A percentile compares a stretch with the other conserved stretches of the same genome.
Conservation (phyloP, 2,888 invertebrate species). For the Cosmia pyralina region DNA sequence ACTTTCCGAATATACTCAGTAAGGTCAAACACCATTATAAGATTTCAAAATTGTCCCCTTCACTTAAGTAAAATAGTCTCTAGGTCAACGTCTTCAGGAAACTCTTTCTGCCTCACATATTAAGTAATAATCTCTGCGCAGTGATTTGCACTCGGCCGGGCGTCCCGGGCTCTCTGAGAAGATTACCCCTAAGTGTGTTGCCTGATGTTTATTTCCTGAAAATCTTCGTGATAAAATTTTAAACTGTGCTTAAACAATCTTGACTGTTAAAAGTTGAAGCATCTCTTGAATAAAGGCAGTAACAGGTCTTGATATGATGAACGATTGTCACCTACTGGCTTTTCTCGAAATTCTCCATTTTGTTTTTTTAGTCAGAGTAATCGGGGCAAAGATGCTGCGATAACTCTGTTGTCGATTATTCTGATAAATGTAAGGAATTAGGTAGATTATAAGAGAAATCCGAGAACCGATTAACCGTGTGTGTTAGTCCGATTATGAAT, state of each 20-base stretch:
- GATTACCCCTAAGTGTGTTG: conserved; percentile 51
- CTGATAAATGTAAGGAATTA: conserved; percentile 2
- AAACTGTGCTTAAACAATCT: conserved; percentile 23
- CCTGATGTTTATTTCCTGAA: conserved; percentile 27
- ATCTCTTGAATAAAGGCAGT: conserved; percentile 26
- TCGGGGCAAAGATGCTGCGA: too few relatives aligned
- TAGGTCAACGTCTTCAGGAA: not conserved
- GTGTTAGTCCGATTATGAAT: conserved; percentile 1
- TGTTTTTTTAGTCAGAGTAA: conserved; percentile 37
- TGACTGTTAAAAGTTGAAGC: conserved; percentile 24
- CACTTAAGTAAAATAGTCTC: conserved; percentile 6
- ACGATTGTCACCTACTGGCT: conserved; percentile 21
- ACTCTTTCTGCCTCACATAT: conserved; percentile 19
- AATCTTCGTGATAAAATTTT: conserved; percentile 30
- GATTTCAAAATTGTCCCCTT: not conserved
- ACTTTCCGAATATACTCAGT: not conserved
- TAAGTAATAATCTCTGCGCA: conserved; percentile 44
- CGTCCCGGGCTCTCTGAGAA: conserved; percentile 40
- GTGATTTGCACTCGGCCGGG: conserved; percentile 47
- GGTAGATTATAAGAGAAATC: not conserved
- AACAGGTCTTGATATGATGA: conserved; percentile 37
- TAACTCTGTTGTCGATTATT: too few relatives aligned
- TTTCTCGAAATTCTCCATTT: conserved; percentile 28
- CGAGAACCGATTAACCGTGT: not conserved
- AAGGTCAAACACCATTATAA: not conserved